These are phyloP conservation scores for Hippopotamus amphibius DNA, from an alignment of 2,113 vertebrate genomes.

Conservation along the genomic window DNA sequence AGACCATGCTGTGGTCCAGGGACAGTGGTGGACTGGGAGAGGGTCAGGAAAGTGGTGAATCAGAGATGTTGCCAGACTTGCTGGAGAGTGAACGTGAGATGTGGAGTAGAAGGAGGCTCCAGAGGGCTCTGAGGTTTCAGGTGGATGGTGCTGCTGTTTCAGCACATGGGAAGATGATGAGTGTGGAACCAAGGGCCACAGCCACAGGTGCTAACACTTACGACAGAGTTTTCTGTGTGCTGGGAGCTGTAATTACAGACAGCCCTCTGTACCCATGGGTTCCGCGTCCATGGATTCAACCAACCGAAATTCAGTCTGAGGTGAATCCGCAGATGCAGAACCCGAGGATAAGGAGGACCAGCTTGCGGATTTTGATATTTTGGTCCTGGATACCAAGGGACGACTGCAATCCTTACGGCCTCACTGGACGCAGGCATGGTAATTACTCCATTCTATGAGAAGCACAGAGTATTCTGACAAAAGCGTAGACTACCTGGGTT, in stretches of 20 bases:
- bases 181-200: neutral
- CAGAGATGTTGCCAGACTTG: neutral
- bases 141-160: neutral
- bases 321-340: neutral
- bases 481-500: neutral
- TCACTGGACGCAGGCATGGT: rapidly evolving
- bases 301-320: neutral
- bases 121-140: neutral
- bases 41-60: neutral
- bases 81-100: neutral
- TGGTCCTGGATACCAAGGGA: neutral
- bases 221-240: rapidly evolving
- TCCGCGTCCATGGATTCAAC: neutral
- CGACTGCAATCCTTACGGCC: rapidly evolving
- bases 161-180: neutral
- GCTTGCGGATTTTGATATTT: neutral
- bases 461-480: too few species aligned
- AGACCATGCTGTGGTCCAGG: neutral
- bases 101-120: neutral
- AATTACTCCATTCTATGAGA: rapidly evolving
- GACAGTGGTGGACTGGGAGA: neutral
- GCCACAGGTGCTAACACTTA: neutral
- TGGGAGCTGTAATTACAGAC: neutral
- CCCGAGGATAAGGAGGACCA: neutral
- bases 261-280: neutral